Evolutionary conservation across 2,888 invertebrate genomes (phyloP), one percentile per base, ranked within the genome.

Genomic region (Drosophila infuscata): DNA sequence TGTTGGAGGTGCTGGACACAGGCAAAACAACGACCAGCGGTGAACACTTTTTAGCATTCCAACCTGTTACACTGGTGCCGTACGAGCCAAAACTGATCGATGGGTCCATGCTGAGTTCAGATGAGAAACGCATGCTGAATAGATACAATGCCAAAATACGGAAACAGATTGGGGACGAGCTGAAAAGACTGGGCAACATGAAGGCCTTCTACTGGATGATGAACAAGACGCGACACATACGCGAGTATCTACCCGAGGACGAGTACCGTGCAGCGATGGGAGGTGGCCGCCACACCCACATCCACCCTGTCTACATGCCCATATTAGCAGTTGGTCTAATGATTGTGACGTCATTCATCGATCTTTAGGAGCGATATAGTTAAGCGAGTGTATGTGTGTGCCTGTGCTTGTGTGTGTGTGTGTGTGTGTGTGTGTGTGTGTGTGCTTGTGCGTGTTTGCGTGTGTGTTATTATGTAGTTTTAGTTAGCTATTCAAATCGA

Each of bases 31-130:
- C 94, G 83, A 92, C 93, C 33, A 93, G 93, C 49, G 94, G 94
- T 2, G 94, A 94, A 49, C 94, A 94, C 74, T 96, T 95, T 90
- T 93, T 96, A 53, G 96, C 96, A 64, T 98, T 99, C 93, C 95
- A 95, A 77, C 95, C 97, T 56, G 94, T 97, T 3, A 98, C 98
- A 0, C 94, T 98, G 64, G 96, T 98, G 53, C 98, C 98, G 0
- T 98, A 96, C 90, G 97, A 98, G 91, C 96, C 96, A 0, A 97
- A 97, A 88, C 94, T 99, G 77, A 97, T 99, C 67, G 96, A 98
- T 79, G 93, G 95, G 30, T 94, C 94, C 36, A 93, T 98, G 92
- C 94, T 99, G 32, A 96, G 96, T 46, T 94, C 96, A 53, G 95
- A 96, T 81, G 98, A 99, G 97, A 95, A 95, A 92, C 95, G 94